These are phyloP conservation scores for Sinonovacula constricta DNA, from an alignment of 1,140 invertebrate genomes.

Conservation along the genomic window DNA sequence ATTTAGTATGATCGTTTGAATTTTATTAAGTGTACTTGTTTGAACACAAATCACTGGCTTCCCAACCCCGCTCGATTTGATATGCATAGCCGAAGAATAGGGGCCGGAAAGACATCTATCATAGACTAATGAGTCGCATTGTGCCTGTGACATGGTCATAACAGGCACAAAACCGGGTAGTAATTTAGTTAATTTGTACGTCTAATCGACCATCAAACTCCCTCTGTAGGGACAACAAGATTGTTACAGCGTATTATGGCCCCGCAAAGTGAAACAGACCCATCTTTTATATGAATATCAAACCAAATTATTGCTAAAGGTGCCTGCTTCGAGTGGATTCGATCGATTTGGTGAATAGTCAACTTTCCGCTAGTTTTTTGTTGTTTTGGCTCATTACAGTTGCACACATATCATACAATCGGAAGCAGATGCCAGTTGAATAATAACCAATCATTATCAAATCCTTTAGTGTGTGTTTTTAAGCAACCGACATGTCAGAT, in stretches of 20 bases:
- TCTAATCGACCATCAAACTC: neutral
- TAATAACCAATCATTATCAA: too few relatives aligned
- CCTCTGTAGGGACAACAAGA: neutral
- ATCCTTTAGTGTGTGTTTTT: too few relatives aligned
- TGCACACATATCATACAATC: too few relatives aligned
- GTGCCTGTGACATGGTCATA: neutral
- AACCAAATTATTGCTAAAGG: neutral
- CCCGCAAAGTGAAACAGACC: neutral
- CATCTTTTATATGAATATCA: neutral
- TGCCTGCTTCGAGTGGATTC: neutral
- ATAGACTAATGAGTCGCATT: neutral
- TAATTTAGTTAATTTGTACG: neutral
- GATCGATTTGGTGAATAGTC: neutral
- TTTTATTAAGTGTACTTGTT: constrained; percentile 27
- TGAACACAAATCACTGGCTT: constrained; percentile 20
- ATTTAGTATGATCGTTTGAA: constrained; percentile 37
- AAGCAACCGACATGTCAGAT: too few relatives aligned
- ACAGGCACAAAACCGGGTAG: neutral
- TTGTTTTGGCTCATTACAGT: too few relatives aligned
- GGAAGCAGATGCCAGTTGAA: too few relatives aligned
- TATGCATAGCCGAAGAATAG: neutral
- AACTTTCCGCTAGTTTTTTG: neutral
- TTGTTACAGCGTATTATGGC: neutral
- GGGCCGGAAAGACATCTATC: neutral
- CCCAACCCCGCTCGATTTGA: neutral